These are phyloP conservation scores for Malurus splendens DNA, from an alignment of 2,797 vertebrate genomes.

Conservation along the genomic window DNA sequence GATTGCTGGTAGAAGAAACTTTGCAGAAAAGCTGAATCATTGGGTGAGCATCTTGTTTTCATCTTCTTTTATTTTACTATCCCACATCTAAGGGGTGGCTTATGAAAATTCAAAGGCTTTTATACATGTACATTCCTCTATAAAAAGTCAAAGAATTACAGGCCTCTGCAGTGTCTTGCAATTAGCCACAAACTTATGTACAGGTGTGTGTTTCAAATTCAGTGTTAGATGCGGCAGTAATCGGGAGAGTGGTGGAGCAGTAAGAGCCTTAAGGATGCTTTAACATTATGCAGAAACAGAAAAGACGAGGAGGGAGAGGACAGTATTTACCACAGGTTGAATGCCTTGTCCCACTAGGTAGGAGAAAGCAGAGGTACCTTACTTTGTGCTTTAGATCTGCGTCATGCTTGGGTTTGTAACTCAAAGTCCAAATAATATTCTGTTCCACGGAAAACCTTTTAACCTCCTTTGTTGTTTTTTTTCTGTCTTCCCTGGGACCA, in stretches of 20 bases:
- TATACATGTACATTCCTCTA: constrained; percentile 8
- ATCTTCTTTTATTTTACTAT: constrained; percentile 19
- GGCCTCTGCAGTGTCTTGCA: neutral
- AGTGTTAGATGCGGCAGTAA: neutral
- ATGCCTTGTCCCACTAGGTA: neutral
- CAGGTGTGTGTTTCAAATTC: neutral
- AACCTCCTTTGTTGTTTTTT: neutral
- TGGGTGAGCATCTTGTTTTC: constrained; percentile 26
- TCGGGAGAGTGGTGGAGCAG: neutral
- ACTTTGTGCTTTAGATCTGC: neutral
- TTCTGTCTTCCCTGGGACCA: neutral
- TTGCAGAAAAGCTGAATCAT: constrained; percentile 52
- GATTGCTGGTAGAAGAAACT: constrained; percentile 16
- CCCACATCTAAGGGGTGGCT: constrained; percentile 9
- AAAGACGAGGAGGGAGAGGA: neutral
- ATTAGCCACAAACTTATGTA: neutral
- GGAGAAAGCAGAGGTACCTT: neutral
- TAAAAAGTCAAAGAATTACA: constrained; percentile 32
- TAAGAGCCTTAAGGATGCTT: neutral
- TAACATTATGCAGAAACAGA: neutral
- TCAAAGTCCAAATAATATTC: neutral
- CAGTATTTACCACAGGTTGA: neutral
- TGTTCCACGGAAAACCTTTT: neutral
- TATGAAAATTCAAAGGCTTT: constrained; percentile 46
- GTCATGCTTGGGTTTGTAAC: neutral